phyloP scores from a whole-genome alignment of 1,140 invertebrate species.

The Eriocheir sinensis region DNA sequence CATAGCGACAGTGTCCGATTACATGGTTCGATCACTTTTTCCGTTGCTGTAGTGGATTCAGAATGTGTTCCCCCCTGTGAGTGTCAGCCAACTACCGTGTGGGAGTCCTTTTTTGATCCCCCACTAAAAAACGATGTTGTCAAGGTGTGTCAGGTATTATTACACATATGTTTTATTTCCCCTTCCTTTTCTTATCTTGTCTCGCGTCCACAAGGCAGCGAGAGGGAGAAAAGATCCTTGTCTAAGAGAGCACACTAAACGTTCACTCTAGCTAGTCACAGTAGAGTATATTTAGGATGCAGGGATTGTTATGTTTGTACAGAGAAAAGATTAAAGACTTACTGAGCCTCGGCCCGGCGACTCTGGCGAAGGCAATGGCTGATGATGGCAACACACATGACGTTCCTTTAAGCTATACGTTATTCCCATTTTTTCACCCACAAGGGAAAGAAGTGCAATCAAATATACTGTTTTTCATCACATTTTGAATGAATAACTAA shows the following conservation, averaged over 20 bases:
- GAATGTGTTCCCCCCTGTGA: conserved; percentile 47
- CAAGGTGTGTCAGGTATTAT: background rate
- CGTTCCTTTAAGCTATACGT: no score
- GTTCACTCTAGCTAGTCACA: conserved; percentile 76
- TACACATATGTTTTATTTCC: conserved; percentile 36
- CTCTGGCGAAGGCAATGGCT: no score
- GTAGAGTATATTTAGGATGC: conserved; percentile 66
- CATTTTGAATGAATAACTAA: background rate
- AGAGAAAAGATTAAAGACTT: conserved; percentile 32
- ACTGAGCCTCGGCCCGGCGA: no score
- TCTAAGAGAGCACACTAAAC: conserved; percentile 63
- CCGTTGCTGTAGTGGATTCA: conserved; percentile 64
- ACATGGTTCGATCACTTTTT: conserved; percentile 8
- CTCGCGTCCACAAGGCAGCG: conserved; percentile 23
- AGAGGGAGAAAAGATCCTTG: conserved; percentile 33
- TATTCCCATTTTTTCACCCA: no score
- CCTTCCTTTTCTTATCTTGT: background rate
- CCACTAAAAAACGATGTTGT: conserved; percentile 7
- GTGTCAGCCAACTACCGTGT: conserved; percentile 23
- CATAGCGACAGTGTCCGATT: conserved; percentile 48
- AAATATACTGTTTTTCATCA: background rate
- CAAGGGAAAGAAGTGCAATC: no score
- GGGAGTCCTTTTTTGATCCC: background rate
- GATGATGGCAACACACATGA: no score
- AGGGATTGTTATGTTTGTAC: conserved; percentile 77